Evolutionary conservation across 2,113 vertebrate species (phyloP).

Genomic region (Microcebus griseorufus): DNA sequence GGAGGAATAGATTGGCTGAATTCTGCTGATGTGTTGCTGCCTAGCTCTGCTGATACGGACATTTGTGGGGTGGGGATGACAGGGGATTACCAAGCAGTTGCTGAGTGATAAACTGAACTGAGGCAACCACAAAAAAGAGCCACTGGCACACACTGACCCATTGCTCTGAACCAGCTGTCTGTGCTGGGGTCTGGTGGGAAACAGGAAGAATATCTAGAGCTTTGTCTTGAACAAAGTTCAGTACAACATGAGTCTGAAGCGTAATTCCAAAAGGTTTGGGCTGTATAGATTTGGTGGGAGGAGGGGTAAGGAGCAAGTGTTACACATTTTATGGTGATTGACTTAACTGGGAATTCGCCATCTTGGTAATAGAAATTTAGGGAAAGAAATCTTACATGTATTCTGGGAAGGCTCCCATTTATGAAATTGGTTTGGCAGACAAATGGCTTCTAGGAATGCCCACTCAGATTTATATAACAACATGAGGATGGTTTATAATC

Average conservation of each 20-base stretch:
- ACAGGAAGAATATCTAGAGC: not conserved
- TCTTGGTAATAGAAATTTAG: slow-evolving; percentile 56
- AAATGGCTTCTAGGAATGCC: slow-evolving; percentile 44
- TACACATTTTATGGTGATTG: slow-evolving; percentile 18
- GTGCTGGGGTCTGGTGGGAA: not conserved
- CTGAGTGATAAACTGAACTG: slow-evolving; percentile 59
- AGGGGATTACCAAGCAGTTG: slow-evolving; percentile 73
- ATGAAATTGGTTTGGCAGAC: slow-evolving; percentile 38
- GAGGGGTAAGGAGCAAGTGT: not conserved
- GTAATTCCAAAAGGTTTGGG: not conserved
- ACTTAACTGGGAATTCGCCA: slow-evolving; percentile 57
- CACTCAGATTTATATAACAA: slow-evolving; percentile 26
- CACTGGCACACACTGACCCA: not conserved
- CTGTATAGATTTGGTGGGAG: not conserved
- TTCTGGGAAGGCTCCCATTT: slow-evolving; percentile 51
- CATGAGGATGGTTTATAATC: not conserved
- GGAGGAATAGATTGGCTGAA: not conserved
- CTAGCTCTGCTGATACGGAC: slow-evolving; percentile 40
- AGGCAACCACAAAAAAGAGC: not conserved
- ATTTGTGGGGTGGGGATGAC: slow-evolving; percentile 30
- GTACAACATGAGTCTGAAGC: slow-evolving; percentile 3
- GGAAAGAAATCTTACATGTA: slow-evolving; percentile 49
- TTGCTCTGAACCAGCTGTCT: not conserved
- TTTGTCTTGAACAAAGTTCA: not conserved
- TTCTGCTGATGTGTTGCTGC: slow-evolving; percentile 51